Percentiles rank a stretch among this genome's conserved stretches.
phyloP scores from a whole-genome alignment of 2,888 invertebrate genomes.

The Actias luna region DNA sequence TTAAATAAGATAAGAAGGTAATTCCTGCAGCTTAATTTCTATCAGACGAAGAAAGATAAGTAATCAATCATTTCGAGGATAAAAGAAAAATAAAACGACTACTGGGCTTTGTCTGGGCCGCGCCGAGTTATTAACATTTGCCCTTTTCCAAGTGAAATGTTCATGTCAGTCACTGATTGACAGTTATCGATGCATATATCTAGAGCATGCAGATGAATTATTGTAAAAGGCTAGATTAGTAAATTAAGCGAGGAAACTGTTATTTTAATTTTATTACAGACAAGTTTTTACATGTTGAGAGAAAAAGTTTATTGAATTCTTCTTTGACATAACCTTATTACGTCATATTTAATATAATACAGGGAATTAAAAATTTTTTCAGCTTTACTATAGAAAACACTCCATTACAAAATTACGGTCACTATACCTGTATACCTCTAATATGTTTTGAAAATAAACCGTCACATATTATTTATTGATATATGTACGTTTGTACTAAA shows the following conservation, averaged over 20 bases:
- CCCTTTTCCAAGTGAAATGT: conserved; percentile 17
- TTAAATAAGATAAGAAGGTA: not conserved
- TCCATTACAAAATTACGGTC: too few relatives aligned
- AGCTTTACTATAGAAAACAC: too few relatives aligned
- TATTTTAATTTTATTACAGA: not conserved
- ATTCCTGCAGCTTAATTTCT: conserved; percentile 1
- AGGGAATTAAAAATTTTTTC: too few relatives aligned
- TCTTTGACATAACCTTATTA: not conserved
- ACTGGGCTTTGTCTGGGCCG: conserved; percentile 15
- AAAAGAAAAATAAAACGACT: conserved; percentile 19
- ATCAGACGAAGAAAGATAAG: conserved; percentile 11
- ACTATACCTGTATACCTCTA: too few relatives aligned
- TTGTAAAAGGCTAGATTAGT: not conserved
- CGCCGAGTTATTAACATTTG: conserved; percentile 15
- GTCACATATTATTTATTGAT: too few relatives aligned
- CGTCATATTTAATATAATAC: too few relatives aligned
- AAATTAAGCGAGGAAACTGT: not conserved
- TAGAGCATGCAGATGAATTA: not conserved
- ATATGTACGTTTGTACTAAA: too few relatives aligned
- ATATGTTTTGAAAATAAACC: too few relatives aligned
- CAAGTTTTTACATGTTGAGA: not conserved
- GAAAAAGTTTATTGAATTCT: not conserved
- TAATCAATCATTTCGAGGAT: conserved; percentile 15
- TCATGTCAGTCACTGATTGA: conserved; percentile 14
- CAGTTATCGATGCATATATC: conserved; percentile 13